Base-by-base conservation (phyloP, 2,113 vertebrate genomes). In the Coryphaenoides rupestris region DNA sequence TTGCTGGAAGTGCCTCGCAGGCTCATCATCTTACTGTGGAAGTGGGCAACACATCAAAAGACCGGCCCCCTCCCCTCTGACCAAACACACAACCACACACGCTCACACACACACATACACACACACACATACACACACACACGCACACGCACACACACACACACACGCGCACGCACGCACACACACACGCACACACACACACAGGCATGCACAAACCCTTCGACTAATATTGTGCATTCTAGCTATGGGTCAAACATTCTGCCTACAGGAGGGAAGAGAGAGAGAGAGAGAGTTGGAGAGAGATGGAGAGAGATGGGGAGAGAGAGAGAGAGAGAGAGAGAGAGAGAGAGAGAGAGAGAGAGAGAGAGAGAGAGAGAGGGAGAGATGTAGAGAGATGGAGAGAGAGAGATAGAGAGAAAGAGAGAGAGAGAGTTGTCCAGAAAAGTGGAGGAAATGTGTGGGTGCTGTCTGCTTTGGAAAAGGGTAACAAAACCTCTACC, bases 1-100 rank as follows among this genome's bases (percentile, higher is more conserved):
- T 75, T 79, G 58, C 62, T 62, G 50, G 67, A 73, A 69, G 53
- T 60, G 60, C 77, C 68, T 76, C 19, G 16, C 71, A 77, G 80
- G 76, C 68, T 75, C 72, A 75, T 82, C 78, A 71, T 76, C 82
- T 82, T 74, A 75, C 75, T 72, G 52, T 65, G 24, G 63, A 64
- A 73, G 65, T 63, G 21, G 26, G 56, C 56, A 58, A 33, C 24
- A 33, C 56, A 33, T 58, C 5, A 58, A 58, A 33, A 28, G 16
- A 19, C 21, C 54, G 22, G 46, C 46, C 13, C 13, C 17, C 15
- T 21, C 10, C 54, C 2, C 2, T n/a, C 2, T 5, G 19, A 21
- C 16, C 17, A 54, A n/a, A 54, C 52, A 54, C 52, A 54, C 19
- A 19, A 3, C 5, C 17, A 19, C 10, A 54, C 19, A 54, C 52